Evolutionary conservation across 2,888 invertebrate species (phyloP).

Genomic region (Nowickia ferox): DNA sequence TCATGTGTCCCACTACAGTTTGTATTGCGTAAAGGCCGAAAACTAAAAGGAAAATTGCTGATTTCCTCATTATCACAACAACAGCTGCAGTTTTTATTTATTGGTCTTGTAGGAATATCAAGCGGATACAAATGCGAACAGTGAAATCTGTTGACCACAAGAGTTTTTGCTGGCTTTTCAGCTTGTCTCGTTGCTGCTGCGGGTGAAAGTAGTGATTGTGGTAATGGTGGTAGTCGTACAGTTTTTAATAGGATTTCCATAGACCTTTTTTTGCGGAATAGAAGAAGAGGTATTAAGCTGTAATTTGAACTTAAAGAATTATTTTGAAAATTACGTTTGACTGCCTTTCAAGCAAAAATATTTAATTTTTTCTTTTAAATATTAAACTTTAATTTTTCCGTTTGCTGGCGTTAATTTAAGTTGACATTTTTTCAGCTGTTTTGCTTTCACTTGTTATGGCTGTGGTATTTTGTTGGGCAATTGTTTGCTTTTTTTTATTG

Average conservation of each 20-base stretch:
- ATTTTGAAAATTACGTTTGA: neutral
- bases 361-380: conserved; percentile 1
- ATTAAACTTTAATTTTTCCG: neutral
- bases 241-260: conserved; percentile 75
- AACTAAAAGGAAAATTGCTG: conserved; percentile 77
- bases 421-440: neutral
- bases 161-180: neutral
- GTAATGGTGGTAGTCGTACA: conserved; percentile 62
- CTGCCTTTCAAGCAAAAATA: neutral
- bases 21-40: conserved; percentile 77
- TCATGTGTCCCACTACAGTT: conserved; percentile 83
- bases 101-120: conserved; percentile 20
- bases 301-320: neutral
- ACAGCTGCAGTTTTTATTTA: conserved; percentile 73
- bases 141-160: conserved; percentile 20
- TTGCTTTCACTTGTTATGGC: conserved; percentile 24
- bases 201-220: conserved; percentile 71
- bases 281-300: conserved; percentile 40
- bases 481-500: conserved; percentile 39
- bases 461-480: conserved; percentile 24
- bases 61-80: conserved; percentile 77
- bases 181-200: conserved; percentile 7
- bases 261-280: conserved; percentile 68
- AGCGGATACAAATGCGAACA: conserved; percentile 19
- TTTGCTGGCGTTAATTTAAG: conserved; percentile 30